Evolutionary conservation across 37 sponge, comb jelly and placozoan species (phyloP).

Genomic region (Bolinopsis microptera): DNA sequence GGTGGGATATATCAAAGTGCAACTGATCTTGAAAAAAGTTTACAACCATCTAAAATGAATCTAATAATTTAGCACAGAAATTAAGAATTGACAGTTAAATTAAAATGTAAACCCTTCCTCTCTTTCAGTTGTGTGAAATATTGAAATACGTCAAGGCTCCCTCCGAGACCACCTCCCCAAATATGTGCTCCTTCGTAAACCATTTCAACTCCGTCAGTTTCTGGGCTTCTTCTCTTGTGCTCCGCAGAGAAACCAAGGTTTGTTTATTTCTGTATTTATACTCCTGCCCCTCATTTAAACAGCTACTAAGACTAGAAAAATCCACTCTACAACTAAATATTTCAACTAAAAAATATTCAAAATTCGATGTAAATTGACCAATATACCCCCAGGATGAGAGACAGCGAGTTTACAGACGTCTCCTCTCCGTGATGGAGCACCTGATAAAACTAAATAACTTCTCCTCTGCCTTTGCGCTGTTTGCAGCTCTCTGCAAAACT

Average conservation of each 20-base stretch:
- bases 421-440: constrained; percentile 58
- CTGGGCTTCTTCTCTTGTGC: constrained; percentile 42
- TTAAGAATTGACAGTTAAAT: too few species aligned
- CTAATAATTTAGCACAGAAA: too few species aligned
- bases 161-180: constrained; percentile 55
- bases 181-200: constrained; percentile 64
- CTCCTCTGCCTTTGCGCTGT: constrained; percentile 57
- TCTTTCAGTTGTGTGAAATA: constrained; percentile 55
- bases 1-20: background rate
- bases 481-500: constrained; percentile 43
- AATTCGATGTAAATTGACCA: too few species aligned
- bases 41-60: too few species aligned
- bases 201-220: constrained; percentile 65
- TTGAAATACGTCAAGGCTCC: constrained; percentile 39
- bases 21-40: background rate
- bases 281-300: background rate
- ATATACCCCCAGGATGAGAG: constrained; percentile 49
- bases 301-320: background rate
- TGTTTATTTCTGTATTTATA: background rate
- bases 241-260: constrained; percentile 50
- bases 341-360: too few species aligned
- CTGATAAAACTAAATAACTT: constrained; percentile 62
- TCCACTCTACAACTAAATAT: too few species aligned
- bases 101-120: too few species aligned
- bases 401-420: constrained; percentile 47